These are phyloP conservation scores for Pangasius sanitwongsei DNA, from an alignment of 2,797 vertebrate species.

Conservation along the genomic window DNA sequence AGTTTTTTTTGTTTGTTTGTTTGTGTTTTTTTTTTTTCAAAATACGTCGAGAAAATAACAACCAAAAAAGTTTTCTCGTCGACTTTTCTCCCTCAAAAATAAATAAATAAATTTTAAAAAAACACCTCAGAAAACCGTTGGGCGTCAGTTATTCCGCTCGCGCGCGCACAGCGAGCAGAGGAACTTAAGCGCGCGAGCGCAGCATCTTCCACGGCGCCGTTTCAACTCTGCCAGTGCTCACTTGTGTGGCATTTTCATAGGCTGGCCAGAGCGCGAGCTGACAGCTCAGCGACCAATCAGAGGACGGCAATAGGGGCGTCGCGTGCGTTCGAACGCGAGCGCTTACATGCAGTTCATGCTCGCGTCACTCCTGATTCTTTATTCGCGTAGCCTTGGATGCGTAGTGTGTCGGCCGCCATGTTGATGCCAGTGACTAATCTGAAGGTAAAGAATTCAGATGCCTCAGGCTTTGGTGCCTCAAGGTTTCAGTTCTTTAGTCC, in stretches of 20 bases:
- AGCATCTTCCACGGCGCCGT: conserved; percentile 4
- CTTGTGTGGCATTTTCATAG: conserved; percentile 5
- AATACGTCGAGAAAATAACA: neutral
- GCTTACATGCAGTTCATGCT: neutral
- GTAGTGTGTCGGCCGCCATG: neutral
- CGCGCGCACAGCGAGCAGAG: neutral
- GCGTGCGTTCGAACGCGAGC: conserved; percentile 21
- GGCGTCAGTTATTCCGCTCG: neutral
- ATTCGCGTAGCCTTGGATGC: conserved; percentile 12
- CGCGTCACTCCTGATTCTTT: neutral
- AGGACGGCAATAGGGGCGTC: conserved; percentile 3
- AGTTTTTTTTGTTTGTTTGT: neutral
- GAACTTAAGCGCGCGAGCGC: conserved; percentile 18
- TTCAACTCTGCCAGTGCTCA: conserved; percentile 8
- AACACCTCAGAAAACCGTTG: neutral
- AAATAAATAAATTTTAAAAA: neutral
- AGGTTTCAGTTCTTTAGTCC: conserved; percentile 21
- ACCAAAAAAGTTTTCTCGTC: neutral
- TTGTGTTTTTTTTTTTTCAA: neutral
- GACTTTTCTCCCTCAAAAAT: neutral
- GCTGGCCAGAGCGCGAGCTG: conserved; percentile 17
- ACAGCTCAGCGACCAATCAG: conserved; percentile 42
- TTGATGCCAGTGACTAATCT: conserved; percentile 16
- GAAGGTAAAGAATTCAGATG: neutral
- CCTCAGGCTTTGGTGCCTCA: neutral